Evolutionary conservation across 2,797 vertebrate species (phyloP).

Genomic region (Loriculus beryllinus): DNA sequence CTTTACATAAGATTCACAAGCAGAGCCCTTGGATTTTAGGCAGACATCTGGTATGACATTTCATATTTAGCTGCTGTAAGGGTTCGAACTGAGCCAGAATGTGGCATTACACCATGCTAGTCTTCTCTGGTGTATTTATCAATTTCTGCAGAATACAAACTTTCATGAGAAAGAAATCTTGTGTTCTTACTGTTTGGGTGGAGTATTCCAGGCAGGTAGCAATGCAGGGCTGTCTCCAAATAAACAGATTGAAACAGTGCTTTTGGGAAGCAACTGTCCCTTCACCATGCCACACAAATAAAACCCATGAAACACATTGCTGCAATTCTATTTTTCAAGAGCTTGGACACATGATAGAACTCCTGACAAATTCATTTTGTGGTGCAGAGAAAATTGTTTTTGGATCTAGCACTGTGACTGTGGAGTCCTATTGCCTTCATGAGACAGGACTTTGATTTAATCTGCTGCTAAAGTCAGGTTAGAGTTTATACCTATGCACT

Average conservation of each 20-base stretch:
- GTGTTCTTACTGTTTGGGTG: not conserved
- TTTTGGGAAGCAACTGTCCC: conserved; percentile 14
- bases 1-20: conserved; percentile 59
- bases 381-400: conserved; percentile 5
- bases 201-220: not conserved
- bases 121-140: conserved; percentile 9
- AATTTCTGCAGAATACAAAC: conserved; percentile 18
- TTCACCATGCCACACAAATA: not conserved
- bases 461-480: not conserved
- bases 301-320: not conserved
- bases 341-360: not conserved
- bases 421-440: not conserved
- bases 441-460: not conserved
- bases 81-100: conserved; percentile 17
- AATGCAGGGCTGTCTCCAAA: not conserved
- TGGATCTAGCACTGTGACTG: not conserved
- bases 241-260: not conserved
- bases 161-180: not conserved
- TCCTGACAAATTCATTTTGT: conserved; percentile 7
- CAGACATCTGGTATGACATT: conserved; percentile 56
- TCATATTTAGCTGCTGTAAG: conserved; percentile 36
- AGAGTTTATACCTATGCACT: not conserved
- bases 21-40: conserved; percentile 62
- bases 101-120: not conserved
- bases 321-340: conserved; percentile 22